A percentile compares a stretch with the other conserved stretches of the same genome.
These are phyloP conservation scores for Emydura subglobosa DNA, from an alignment of 2,113 vertebrate species.

Conservation along the genomic window DNA sequence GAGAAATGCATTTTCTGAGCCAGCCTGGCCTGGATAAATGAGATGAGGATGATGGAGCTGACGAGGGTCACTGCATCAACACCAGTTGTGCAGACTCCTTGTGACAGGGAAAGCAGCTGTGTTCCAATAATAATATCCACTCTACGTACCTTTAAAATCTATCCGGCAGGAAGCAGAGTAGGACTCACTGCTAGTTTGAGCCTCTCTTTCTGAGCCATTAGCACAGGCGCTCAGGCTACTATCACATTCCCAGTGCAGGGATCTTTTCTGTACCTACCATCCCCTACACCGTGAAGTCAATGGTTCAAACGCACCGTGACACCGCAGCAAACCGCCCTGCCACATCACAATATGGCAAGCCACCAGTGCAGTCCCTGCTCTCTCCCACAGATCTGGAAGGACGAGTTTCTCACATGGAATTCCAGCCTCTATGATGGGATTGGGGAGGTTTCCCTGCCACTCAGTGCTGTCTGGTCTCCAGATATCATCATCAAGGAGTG, in stretches of 20 bases:
- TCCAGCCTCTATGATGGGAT: slow-evolving; percentile 85
- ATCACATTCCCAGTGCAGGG: neutral
- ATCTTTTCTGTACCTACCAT: neutral
- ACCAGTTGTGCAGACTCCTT: neutral
- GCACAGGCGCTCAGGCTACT: neutral
- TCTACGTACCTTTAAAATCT: neutral
- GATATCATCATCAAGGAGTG: slow-evolving; percentile 85
- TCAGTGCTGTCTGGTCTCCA: slow-evolving; percentile 84
- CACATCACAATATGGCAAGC: neutral
- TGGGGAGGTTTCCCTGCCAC: slow-evolving; percentile 85
- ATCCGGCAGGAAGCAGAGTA: neutral
- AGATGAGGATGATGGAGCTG: neutral
- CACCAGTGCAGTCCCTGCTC: neutral
- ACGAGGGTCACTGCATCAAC: neutral
- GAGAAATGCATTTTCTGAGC: neutral
- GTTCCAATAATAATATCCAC: neutral
- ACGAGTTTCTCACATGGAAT: slow-evolving; percentile 88
- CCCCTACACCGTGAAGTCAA: neutral
- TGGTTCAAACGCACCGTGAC: neutral
- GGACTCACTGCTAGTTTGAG: neutral
- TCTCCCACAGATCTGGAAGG: slow-evolving; percentile 83
- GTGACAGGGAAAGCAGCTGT: neutral
- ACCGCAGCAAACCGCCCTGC: neutral
- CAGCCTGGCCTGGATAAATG: neutral
- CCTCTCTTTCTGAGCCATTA: neutral